Percentiles rank a stretch among this genome's conserved stretches.
Evolutionary conservation across 2,113 vertebrate species (phyloP).

Genomic region (Pomatorhinus ruficollis): DNA sequence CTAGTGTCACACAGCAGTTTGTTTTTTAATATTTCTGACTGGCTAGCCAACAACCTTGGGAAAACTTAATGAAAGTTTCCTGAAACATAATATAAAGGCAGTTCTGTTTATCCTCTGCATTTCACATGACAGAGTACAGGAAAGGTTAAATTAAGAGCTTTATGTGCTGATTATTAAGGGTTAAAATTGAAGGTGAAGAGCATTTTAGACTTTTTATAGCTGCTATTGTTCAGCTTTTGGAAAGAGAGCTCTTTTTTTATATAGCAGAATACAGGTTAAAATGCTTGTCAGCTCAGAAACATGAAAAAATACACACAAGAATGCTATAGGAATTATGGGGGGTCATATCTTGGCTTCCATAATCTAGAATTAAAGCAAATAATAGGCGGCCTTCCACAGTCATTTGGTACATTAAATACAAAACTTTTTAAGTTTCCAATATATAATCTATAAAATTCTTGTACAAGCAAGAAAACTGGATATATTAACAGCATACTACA

Average conservation of each 20-base stretch:
- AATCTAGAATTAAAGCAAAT: not conserved
- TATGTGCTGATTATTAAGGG: not conserved
- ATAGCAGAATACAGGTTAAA: not conserved
- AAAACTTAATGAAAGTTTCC: constrained; percentile 4
- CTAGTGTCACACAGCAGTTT: not conserved
- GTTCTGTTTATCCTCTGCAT: not conserved
- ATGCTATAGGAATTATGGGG: not conserved
- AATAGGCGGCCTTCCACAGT: not conserved
- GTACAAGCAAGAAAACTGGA: not conserved
- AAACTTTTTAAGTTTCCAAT: not conserved
- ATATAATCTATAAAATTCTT: not conserved
- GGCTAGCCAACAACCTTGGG: constrained; percentile 1
- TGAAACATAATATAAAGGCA: constrained; percentile 34
- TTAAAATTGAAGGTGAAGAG: not conserved
- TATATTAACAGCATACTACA: not conserved
- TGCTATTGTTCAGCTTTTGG: not conserved
- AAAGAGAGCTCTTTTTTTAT: not conserved
- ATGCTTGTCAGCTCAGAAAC: not conserved
- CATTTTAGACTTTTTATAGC: not conserved
- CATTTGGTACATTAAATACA: not conserved
- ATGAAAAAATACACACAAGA: not conserved
- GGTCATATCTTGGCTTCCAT: not conserved
- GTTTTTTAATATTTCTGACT: not conserved
- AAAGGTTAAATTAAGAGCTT: not conserved
- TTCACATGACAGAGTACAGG: not conserved